phyloP scores from a whole-genome alignment of 92 coral and sea anemone species.

The Phenganax stokvisi region DNA sequence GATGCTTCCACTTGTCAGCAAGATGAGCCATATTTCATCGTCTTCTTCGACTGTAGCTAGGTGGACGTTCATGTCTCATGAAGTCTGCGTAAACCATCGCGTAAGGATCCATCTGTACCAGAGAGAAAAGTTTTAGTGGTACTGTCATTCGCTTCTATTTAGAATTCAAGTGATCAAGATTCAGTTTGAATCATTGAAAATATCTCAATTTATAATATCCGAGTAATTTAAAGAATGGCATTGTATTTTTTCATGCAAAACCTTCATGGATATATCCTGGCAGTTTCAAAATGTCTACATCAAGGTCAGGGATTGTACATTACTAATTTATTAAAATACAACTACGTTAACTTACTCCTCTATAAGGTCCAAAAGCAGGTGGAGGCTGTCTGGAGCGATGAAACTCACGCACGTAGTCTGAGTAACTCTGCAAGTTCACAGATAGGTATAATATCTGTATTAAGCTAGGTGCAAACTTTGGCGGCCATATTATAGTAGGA shows the following conservation, averaged over 20 bases:
- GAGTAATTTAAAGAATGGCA: not conserved
- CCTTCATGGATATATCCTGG: too few species aligned
- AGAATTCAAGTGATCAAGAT: not conserved
- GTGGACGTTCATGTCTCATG: constrained; percentile 46
- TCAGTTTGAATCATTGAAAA: too few species aligned
- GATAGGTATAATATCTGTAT: too few species aligned
- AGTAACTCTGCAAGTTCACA: constrained; percentile 59
- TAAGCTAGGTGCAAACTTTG: not conserved
- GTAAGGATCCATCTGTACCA: constrained; percentile 70
- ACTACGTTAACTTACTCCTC: constrained; percentile 46
- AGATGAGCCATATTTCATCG: constrained; percentile 5
- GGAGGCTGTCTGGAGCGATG: constrained; percentile 90
- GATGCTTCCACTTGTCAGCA: not conserved
- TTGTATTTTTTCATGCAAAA: too few species aligned
- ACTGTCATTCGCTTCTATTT: not conserved
- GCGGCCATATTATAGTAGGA: not conserved
- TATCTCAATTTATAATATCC: not conserved
- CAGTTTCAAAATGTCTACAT: too few species aligned
- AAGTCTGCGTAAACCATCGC: constrained; percentile 94
- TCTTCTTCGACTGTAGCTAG: constrained; percentile 32
- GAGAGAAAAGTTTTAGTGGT: not conserved
- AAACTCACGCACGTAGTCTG: constrained; percentile 88
- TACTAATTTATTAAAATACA: not conserved
- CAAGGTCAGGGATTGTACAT: not conserved
- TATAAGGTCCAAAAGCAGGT: constrained; percentile 50